Conservation (phyloP, 2,888 invertebrate species). For the Pyrrhia umbra region DNA sequence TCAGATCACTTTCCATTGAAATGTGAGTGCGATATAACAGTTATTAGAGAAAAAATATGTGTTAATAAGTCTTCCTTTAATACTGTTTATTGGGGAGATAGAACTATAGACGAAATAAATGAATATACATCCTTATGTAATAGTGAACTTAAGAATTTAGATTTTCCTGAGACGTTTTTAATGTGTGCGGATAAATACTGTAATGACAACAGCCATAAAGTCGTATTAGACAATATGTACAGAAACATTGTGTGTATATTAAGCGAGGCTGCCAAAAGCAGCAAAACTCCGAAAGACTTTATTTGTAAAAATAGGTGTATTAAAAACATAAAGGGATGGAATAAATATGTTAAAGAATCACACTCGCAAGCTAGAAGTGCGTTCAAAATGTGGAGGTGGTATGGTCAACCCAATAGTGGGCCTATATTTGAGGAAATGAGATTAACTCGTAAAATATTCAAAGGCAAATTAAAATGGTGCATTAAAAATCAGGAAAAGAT, state of each 20-base stretch:
- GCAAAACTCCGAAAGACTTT: neutral
- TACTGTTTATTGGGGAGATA: neutral
- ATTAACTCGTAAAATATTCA: slow-evolving; percentile 6
- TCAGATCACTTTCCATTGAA: slow-evolving; percentile 18
- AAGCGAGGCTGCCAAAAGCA: neutral
- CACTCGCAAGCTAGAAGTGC: neutral
- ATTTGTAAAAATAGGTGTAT: neutral
- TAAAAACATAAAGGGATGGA: slow-evolving; percentile 7
- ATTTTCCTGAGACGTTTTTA: neutral
- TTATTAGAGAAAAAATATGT: neutral
- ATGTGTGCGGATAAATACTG: neutral
- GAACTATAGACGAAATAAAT: neutral
- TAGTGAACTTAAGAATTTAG: neutral
- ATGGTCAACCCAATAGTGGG: neutral
- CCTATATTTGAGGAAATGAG: neutral
- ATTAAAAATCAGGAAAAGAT: slow-evolving; percentile 4
- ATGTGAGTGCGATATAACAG: neutral
- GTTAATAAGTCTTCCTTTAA: neutral
- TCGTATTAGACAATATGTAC: neutral
- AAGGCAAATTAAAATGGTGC: slow-evolving; percentile 3
- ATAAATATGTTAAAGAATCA: slow-evolving; percentile 2
- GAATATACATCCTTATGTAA: neutral
- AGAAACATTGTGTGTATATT: neutral
- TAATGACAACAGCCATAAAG: neutral
- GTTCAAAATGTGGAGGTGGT: slow-evolving; percentile 3